Evolutionary conservation across 2,797 vertebrate species (phyloP).

Genomic region (Setipinna tenuifilis): DNA sequence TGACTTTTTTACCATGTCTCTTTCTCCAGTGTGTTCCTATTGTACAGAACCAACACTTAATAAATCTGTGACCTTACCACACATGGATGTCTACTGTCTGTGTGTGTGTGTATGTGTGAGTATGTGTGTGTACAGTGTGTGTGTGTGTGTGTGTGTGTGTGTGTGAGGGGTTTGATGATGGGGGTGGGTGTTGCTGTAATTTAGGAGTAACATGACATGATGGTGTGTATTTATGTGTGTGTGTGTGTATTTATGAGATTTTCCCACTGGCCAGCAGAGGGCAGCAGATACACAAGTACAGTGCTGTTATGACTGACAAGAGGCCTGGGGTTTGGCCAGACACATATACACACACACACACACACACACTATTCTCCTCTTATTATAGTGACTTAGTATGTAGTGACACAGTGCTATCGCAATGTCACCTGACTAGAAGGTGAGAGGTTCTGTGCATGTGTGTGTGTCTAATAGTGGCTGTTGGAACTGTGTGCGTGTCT

Average conservation of each 20-base stretch:
- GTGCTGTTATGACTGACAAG: neutral
- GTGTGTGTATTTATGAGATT: neutral
- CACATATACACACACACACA: neutral
- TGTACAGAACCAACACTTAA: constrained; percentile 74
- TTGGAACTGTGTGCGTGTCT: neutral
- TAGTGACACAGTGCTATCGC: neutral
- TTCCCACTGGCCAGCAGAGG: constrained; percentile 51
- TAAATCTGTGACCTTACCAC: constrained; percentile 73
- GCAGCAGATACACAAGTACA: constrained; percentile 29
- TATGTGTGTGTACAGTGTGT: neutral
- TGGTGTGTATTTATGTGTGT: neutral
- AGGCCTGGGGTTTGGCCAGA: neutral
- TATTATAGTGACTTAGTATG: neutral
- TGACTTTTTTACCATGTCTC: constrained; percentile 62
- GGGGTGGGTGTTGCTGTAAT: too few relatives aligned
- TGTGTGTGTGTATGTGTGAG: neutral
- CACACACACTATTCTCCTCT: neutral
- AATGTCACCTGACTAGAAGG: neutral
- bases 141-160: neutral
- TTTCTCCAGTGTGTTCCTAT: constrained; percentile 62
- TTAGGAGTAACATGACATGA: too few relatives aligned
- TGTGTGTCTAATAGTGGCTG: neutral
- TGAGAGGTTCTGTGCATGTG: neutral
- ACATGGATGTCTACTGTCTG: neutral
- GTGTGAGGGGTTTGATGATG: neutral